Base-by-base conservation (phyloP, 2,113 vertebrate genomes). In the Sakesphorus luctuosus region DNA sequence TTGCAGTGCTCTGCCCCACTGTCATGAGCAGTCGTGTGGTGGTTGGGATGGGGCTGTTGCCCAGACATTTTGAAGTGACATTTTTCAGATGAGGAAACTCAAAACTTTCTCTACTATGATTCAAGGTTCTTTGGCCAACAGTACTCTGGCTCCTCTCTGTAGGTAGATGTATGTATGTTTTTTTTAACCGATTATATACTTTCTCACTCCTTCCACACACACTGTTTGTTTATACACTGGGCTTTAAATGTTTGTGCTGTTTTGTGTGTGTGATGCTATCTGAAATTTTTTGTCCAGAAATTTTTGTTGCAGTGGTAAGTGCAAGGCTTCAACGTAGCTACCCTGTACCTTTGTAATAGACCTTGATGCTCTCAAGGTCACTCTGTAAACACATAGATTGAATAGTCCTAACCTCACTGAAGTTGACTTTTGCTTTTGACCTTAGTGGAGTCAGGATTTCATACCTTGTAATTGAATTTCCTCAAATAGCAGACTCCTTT, bases 381-480 rank as follows among this genome's bases (percentile, higher is more conserved):
- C 36, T n/a, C 47, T 79, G 18, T 66, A 77, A 78, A 78, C 4
- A 33, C 36, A 6, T 14, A 15, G n/a, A n/a, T 44, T 46, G 66
- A 28, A 6, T 47, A 86, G 58, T 50, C 40, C n/a, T 89, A 56
- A 52, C 58, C 28, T 84, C 47, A 33, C 17, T 80, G 83, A 73
- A 73, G 38, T 17, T 87, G 43, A 21, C 82, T 87, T 87, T 67
- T 84, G 47, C 47, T 12, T 87, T 44, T 67, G 31, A 80, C 43
- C 36, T 94, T 35, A 33, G n/a, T 23, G 40, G 23, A 76, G 31
- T 67, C 40, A 79, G 40, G 23, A 81, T 84, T 84, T 87, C 61
- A 78, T 87, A 55, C 35, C n/a, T 92, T 73, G 33, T 61, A 84
- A 73, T 59, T 84, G 44, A 68, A 79, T 95, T 92, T 87, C 49